Conservation (phyloP, 2,113 vertebrate genomes). For the Ptyas mucosa region DNA sequence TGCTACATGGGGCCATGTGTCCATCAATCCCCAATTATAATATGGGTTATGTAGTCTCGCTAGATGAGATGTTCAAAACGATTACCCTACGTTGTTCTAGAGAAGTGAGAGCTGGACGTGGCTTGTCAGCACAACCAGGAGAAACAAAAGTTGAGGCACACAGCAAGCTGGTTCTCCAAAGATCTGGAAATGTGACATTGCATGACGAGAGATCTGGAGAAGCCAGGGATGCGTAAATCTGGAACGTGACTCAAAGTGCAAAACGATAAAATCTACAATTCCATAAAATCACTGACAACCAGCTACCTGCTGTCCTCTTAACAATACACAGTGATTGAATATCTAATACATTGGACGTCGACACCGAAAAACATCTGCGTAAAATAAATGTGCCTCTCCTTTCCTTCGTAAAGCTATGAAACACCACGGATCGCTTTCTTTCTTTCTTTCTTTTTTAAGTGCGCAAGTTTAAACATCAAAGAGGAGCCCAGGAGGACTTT, state of each 20-base stretch:
- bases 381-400: constrained; percentile 55
- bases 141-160: neutral
- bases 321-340: constrained; percentile 15
- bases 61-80: neutral
- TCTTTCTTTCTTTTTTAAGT: constrained; percentile 62
- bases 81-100: neutral
- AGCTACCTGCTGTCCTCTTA: constrained; percentile 10
- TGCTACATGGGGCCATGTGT: neutral
- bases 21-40: neutral
- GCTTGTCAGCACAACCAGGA: constrained; percentile 1
- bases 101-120: constrained; percentile 18
- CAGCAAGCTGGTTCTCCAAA: neutral
- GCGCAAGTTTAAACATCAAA: constrained; percentile 68
- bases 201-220: neutral
- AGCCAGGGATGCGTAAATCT: constrained; percentile 19
- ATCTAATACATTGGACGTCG: constrained; percentile 54
- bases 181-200: neutral
- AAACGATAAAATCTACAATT: neutral
- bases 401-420: constrained; percentile 73
- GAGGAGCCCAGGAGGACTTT: constrained; percentile 63
- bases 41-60: neutral
- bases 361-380: constrained; percentile 45
- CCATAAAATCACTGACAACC: constrained; percentile 15
- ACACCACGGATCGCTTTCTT: constrained; percentile 66
- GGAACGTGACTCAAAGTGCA: constrained; percentile 26